Evolutionary conservation across 2,113 vertebrate genomes (phyloP).

Genomic region (Trinectes maculatus): DNA sequence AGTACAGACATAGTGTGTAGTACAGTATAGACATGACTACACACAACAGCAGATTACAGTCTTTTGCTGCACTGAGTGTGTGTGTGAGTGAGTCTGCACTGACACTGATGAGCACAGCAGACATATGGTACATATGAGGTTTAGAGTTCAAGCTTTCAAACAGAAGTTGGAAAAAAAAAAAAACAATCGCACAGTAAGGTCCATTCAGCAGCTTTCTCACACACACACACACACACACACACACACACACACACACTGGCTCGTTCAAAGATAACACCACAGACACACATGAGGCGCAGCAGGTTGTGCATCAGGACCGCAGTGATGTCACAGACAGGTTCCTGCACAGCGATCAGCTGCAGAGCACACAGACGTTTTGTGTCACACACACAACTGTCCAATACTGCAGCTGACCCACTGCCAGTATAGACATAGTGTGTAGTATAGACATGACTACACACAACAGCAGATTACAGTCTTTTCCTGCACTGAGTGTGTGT

Average conservation of each 20-base stretch:
- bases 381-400: slow-evolving; percentile 28
- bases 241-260: background rate
- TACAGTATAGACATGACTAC: too few relatives aligned
- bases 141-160: background rate
- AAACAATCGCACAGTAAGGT: background rate
- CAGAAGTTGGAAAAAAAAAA: too few relatives aligned
- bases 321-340: slow-evolving; percentile 34
- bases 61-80: background rate
- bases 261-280: slow-evolving; percentile 31
- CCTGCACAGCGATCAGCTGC: slow-evolving; percentile 10
- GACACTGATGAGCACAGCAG: background rate
- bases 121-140: background rate
- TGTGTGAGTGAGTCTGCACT: background rate
- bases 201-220: background rate
- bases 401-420: slow-evolving; percentile 45
- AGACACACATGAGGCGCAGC: slow-evolving; percentile 13
- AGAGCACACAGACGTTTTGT: slow-evolving; percentile 50
- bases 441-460: too few relatives aligned
- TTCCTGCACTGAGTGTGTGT: background rate
- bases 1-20: too few relatives aligned
- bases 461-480: background rate
- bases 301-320: slow-evolving; percentile 8
- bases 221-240: slow-evolving; percentile 4
- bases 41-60: background rate
- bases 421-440: slow-evolving; percentile 27